Percentiles rank a stretch among this genome's conserved stretches.
Conservation (phyloP, 2,888 invertebrate genomes). For the Chromoteleia sp. region DNA sequence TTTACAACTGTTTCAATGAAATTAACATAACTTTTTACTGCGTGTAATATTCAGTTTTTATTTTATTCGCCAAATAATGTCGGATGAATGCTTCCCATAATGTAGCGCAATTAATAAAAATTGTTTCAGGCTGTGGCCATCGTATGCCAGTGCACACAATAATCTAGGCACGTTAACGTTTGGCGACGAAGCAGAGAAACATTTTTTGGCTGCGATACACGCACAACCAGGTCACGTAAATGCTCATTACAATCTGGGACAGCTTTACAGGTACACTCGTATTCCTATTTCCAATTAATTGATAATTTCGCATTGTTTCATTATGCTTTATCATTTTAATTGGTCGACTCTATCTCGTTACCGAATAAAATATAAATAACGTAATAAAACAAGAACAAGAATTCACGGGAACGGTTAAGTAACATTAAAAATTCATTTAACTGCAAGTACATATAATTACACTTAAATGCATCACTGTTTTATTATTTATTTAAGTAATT, state of each 20-base stretch:
- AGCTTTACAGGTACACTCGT: constrained; percentile 89
- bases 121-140: constrained; percentile 90
- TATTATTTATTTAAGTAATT: neutral
- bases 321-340: constrained; percentile 21
- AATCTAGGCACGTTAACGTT: constrained; percentile 92
- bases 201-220: constrained; percentile 90
- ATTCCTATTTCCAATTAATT: constrained; percentile 27
- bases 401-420: no score
- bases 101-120: neutral
- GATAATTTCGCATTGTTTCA: constrained; percentile 31
- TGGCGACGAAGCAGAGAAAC: constrained; percentile 90
- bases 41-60: no score
- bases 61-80: neutral
- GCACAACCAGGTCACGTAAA: constrained; percentile 92
- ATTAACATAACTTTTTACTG: no score
- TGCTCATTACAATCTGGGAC: constrained; percentile 94
- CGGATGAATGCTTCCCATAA: no score
- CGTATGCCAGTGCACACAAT: constrained; percentile 94
- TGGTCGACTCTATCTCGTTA: constrained; percentile 4
- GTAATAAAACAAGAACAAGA: no score
- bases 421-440: no score
- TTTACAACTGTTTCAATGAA: no score
- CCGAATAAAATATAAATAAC: neutral
- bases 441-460: no score
- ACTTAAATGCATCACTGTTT: no score